phyloP scores from a whole-genome alignment of 2,113 vertebrate species.

The Pedetes capensis region DNA sequence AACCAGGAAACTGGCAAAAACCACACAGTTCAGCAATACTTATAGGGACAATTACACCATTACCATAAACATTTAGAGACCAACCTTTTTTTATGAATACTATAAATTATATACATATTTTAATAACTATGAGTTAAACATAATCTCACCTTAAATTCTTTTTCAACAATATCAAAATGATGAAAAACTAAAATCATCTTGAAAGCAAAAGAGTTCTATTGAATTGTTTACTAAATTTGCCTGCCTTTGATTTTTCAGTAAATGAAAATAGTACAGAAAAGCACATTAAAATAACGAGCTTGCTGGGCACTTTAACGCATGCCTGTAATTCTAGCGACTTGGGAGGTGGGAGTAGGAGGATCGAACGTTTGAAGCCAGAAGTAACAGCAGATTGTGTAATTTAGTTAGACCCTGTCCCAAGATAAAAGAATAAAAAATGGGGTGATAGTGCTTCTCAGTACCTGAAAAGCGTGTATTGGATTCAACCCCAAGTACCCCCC shows the following conservation, averaged over 20 bases:
- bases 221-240: background rate
- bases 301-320: too few relatives aligned
- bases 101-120: background rate
- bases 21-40: background rate
- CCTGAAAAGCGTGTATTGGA: too few relatives aligned
- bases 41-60: background rate
- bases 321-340: too few relatives aligned
- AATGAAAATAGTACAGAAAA: background rate
- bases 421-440: too few relatives aligned
- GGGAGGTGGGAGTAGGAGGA: too few relatives aligned
- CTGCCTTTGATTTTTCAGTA: background rate
- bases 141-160: background rate
- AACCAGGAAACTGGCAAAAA: background rate
- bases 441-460: too few relatives aligned
- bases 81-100: background rate
- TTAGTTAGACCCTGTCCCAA: too few relatives aligned
- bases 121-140: background rate
- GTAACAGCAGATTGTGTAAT: too few relatives aligned
- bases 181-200: background rate
- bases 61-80: background rate
- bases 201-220: background rate
- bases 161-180: background rate
- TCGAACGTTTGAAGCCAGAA: too few relatives aligned
- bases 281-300: conserved; percentile 8
- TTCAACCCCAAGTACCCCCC: too few relatives aligned